Evolutionary conservation across 2,113 vertebrate species (phyloP), one percentile per base, ranked within the genome.

Genomic region (Morphnarchus princeps): DNA sequence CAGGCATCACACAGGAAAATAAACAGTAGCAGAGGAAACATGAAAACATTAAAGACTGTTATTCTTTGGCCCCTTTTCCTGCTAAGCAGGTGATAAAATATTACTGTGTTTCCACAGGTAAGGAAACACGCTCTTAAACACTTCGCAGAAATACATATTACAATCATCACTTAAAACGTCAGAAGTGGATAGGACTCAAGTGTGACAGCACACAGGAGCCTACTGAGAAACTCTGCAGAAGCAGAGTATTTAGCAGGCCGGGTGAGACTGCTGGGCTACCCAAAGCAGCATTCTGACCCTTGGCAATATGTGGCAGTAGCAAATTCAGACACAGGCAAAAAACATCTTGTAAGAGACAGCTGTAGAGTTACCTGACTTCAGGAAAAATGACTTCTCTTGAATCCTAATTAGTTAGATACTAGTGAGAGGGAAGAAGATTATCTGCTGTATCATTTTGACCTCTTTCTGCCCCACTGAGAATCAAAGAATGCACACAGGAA

Each of bases 21-120:
- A 98, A 97, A 98, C 96, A 98, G 96, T 97, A 97, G 97, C 95
- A 94, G 92, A 97, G 97, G 97, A 98, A 98, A 97, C 93, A 95
- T 88, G 96, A 96, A 98, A 97, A 95, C 91, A 94, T 93, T 94
- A 97, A 96, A 94, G 95, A 52, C 83, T 93, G 94, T 96, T 97
- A 95, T 97, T 97, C 96, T 95, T 97, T 96, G 95, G 95, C 72
- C 74, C 80, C 88, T 89, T 97, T 96, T 98, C 95, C 96, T 95
- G 88, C 9, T 3, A 98, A 88, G 96, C 96, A 98, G 95, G 97
- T 97, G 97, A 97, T 97, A 97, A 98, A 98, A 97, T 98, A 97
- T 97, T 95, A 97, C 91, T 87, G 72, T 95, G 93, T 98, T 97
- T 97, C 96, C 90, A 97, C 95, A 97, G 95, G 96, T 97, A 98